These are phyloP conservation scores for Ptychochromis oligacanthus DNA, from an alignment of 2,113 vertebrate species.

Conservation along the genomic window DNA sequence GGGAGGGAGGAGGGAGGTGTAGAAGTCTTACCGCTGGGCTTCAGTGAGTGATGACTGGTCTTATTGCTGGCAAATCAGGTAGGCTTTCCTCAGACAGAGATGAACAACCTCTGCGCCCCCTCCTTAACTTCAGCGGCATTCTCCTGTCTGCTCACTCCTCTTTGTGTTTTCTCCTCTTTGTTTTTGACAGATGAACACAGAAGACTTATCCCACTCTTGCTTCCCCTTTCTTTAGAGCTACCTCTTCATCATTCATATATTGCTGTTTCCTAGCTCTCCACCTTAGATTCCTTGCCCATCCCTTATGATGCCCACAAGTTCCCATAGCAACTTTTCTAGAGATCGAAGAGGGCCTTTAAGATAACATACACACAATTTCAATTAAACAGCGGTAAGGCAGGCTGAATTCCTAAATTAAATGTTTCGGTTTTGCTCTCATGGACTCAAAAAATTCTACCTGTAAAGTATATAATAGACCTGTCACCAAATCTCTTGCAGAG, in stretches of 20 bases:
- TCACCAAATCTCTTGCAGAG: slow-evolving; percentile 16
- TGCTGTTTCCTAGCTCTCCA: slow-evolving; percentile 55
- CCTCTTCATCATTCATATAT: slow-evolving; percentile 9
- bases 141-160: slow-evolving; percentile 43
- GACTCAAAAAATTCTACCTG: not conserved
- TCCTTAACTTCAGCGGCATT: slow-evolving; percentile 35
- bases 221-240: slow-evolving; percentile 18
- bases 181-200: slow-evolving; percentile 32
- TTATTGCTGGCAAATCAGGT: slow-evolving; percentile 59
- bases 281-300: slow-evolving; percentile 57
- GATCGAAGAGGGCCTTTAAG: slow-evolving; percentile 27
- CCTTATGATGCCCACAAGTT: slow-evolving; percentile 66
- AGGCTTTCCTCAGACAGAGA: slow-evolving; percentile 56
- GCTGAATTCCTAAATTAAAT: slow-evolving; percentile 2
- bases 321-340: slow-evolving; percentile 67
- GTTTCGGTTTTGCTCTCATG: slow-evolving; percentile 7
- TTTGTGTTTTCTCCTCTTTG: slow-evolving; percentile 7
- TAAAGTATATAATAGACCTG: slow-evolving; percentile 47
- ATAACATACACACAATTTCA: not conserved
- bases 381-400: not conserved
- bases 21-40: slow-evolving; percentile 48
- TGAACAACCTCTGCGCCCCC: slow-evolving; percentile 53
- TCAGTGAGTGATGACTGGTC: slow-evolving; percentile 63
- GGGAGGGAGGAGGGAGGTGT: not conserved
- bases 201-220: slow-evolving; percentile 15